A percentile compares a stretch with the other conserved stretches of the same genome.
These are phyloP conservation scores for Camponotus pennsylvanicus DNA, from an alignment of 1,140 invertebrate species.

Conservation along the genomic window DNA sequence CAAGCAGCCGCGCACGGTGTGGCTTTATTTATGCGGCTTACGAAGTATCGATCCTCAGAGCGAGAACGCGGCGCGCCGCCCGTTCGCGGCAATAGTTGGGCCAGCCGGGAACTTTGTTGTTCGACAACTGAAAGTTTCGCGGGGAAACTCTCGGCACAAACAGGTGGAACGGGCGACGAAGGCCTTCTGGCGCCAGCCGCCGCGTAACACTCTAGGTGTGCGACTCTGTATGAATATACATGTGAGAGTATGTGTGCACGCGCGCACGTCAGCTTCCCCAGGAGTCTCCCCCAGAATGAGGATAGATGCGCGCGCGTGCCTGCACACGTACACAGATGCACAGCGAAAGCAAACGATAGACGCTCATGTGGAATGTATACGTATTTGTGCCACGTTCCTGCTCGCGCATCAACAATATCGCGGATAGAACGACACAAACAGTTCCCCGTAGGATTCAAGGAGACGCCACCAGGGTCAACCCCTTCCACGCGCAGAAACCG, in stretches of 20 bases:
- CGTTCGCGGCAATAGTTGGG: constrained; percentile 73
- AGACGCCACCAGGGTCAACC: constrained; percentile 75
- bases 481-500: constrained; percentile 49
- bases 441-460: constrained; percentile 64
- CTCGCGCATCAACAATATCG: constrained; percentile 75
- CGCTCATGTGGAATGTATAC: not conserved
- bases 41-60: constrained; percentile 69
- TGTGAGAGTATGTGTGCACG: not conserved
- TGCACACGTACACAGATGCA: not conserved
- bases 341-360: not conserved
- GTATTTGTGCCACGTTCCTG: constrained; percentile 33
- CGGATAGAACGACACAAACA: constrained; percentile 66
- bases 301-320: constrained; percentile 19
- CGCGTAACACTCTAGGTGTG: constrained; percentile 26
- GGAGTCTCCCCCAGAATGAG: constrained; percentile 30
- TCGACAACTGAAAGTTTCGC: constrained; percentile 75
- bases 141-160: constrained; percentile 77
- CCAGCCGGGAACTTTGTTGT: constrained; percentile 76
- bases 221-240: not conserved
- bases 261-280: constrained; percentile 40
- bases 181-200: constrained; percentile 77
- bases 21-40: constrained; percentile 77
- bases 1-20: constrained; percentile 37
- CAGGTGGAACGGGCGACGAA: constrained; percentile 77
- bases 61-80: constrained; percentile 60